Base-by-base conservation (phyloP, 2,113 vertebrate genomes). In the Gila orcuttii region DNA sequence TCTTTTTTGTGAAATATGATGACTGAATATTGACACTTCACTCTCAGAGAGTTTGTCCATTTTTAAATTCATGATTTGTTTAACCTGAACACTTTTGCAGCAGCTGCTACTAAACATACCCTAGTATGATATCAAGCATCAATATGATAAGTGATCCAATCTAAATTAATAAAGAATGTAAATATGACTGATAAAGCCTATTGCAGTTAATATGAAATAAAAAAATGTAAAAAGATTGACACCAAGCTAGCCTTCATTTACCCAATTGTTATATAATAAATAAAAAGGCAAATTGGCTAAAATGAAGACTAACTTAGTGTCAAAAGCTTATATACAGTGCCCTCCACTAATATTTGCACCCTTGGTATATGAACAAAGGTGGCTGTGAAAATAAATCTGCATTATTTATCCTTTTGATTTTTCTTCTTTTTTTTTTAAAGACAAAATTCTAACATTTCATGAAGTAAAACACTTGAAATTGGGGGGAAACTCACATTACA, bases 141-240 rank as follows among this genome's bases (percentile, higher is more conserved):
- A 81, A 45, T 47, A 21, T 19, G n/a, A 81, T 31, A 80, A 80
- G 17, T 66, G n/a, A 80, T 64, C 23, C 2, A 64, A 15, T 77
- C 9, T 77, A 21, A 28, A 28, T 64, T 12, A 68, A 50, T 21
- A 36, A 36, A 69, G 59, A 47, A 80, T 80, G 7, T 80, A 19
- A 13, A 45, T 28, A 9, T 28, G 13, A 45, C 3, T 15, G 45
- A 76, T 42, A 71, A 71, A 23, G 33, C 36, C 21, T 69, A 33
- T 9, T 36, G 15, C 21, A 71, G 68, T 71, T 36, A 36, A 69
- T 69, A 19, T 21, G 2, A 36, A 69, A 19, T 21, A 21, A 36
- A 69, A 69, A 36, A 36, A 19, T 68, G 9, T 69, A 69, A 36
- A 19, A 17, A 19, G 39, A 36, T 19, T 68, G 31, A 23, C 68